Evolutionary conservation across 2,888 invertebrate genomes (phyloP).

Genomic region (Oscheius sp.): DNA sequence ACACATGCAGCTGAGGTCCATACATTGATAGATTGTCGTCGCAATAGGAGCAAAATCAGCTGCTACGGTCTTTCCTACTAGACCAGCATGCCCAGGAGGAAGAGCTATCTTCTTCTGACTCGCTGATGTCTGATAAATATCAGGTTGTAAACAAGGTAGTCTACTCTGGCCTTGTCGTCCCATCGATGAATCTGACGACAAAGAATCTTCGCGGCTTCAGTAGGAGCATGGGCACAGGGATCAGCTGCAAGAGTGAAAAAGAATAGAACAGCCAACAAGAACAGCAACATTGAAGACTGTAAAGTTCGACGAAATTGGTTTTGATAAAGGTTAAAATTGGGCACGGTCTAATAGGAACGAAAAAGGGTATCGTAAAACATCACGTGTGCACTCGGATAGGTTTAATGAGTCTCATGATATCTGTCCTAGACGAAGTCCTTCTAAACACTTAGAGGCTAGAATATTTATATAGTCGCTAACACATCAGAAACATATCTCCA

Average conservation of each 20-base stretch:
- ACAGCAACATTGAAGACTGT: background rate
- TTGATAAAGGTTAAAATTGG: too few relatives aligned
- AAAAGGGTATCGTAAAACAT: too few relatives aligned
- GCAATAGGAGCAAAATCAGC: conserved; percentile 65
- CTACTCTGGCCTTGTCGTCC: conserved; percentile 62
- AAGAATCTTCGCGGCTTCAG: conserved; percentile 55
- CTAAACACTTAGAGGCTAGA: too few relatives aligned
- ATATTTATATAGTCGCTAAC: too few relatives aligned
- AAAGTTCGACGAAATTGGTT: too few relatives aligned
- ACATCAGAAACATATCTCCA: too few relatives aligned
- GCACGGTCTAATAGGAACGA: too few relatives aligned
- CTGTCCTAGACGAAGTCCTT: too few relatives aligned
- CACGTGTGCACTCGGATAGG: too few relatives aligned
- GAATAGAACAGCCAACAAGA: background rate
- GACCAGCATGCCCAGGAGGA: conserved; percentile 55
- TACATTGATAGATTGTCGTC: conserved; percentile 61
- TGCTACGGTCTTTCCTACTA: conserved; percentile 36
- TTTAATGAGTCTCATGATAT: too few relatives aligned
- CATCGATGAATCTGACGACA: conserved; percentile 65
- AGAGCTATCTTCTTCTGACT: conserved; percentile 49
- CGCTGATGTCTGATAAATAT: conserved; percentile 33
- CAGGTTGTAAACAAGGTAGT: background rate
- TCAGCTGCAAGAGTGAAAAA: conserved; percentile 23
- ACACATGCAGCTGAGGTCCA: conserved; percentile 67
- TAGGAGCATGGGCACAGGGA: conserved; percentile 61